Base-by-base conservation (phyloP, 2,888 invertebrate species). In the Stictocephala bisonia region DNA sequence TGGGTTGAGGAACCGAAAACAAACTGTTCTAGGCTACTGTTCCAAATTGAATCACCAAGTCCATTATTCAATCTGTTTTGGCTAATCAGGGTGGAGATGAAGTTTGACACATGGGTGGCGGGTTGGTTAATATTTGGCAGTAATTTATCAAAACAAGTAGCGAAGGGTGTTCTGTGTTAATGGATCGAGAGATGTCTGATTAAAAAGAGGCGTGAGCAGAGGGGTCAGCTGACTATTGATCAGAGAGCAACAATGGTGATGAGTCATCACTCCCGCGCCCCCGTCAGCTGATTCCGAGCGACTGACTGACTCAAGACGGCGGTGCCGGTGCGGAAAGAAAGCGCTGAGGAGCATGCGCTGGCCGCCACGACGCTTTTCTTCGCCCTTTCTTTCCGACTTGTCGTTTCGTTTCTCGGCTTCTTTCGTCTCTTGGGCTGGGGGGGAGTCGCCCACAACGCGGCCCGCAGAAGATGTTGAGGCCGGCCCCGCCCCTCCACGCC, bases 381-480 rank as follows among this genome's bases (percentile, higher is more conserved):
- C 64, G 72, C 66, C 72, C 72, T 72, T 72, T 72, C 72, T 72
- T 72, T 72, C 40, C 31, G 35, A 72, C 74, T 77, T 76, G 77
- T 77, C 78, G 75, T 76, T 76, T 77, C 78, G 75, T 77, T 77
- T 76, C 77, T 76, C 76, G 76, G 77, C 76, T 77, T 77, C 77
- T 76, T 76, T 76, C 77, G 77, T 77, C 70, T 51, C 68, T 77
- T 68, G 76, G 79, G 75, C 75, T 77, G 50, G 76, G n/a, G 74
- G 72, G 73, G 77, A 74, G 79, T 77, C 78, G 77, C 77, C 76
- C 77, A 74, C 72, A 58, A 77, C 67, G 74, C 70, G 72, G 74
- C 71, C 66, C 71, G 74, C 75, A 73, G 75, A 76, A 73, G 75
- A 76, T 75, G 78, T 75, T 74, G 76, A 64, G 69, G 69, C 73